Conservation (phyloP, 1,140 invertebrate genomes). For the Lanistes nyassanus region DNA sequence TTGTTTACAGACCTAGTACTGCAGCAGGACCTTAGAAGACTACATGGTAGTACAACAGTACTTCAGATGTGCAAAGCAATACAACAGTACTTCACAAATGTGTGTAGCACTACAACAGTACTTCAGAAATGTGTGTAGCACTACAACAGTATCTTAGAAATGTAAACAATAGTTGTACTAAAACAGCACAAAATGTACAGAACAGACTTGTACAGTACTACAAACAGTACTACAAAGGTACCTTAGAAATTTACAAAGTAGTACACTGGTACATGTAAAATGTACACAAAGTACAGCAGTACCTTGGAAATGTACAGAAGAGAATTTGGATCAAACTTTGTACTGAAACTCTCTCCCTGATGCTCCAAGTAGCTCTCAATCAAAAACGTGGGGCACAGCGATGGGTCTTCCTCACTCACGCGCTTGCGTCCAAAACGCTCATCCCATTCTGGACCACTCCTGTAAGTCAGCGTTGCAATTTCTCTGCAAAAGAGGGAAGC, state of each 20-base stretch:
- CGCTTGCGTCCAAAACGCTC: conserved; percentile 60
- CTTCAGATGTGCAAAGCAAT: too few relatives aligned
- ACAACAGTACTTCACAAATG: too few relatives aligned
- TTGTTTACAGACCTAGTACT: too few relatives aligned
- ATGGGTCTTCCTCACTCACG: conserved; percentile 51
- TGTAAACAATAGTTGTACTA: too few relatives aligned
- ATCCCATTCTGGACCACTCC: conserved; percentile 67
- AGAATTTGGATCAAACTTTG: conserved; percentile 67
- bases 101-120: too few relatives aligned
- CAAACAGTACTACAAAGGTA: neutral
- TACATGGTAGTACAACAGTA: too few relatives aligned
- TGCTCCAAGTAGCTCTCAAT: conserved; percentile 67
- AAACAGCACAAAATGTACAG: neutral
- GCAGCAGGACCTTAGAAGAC: too few relatives aligned
- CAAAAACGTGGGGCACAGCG: conserved; percentile 62
- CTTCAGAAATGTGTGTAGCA: too few relatives aligned
- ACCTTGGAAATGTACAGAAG: conserved; percentile 67
- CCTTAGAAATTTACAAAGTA: neutral
- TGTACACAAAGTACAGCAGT: neutral
- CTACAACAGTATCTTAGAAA: too few relatives aligned
- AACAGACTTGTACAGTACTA: neutral
- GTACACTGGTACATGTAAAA: too few relatives aligned
- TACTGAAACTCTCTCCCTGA: conserved; percentile 65
- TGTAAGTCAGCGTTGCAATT: conserved; percentile 66
- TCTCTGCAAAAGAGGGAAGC: conserved; percentile 46